phyloP scores from a whole-genome alignment of 2,888 invertebrate genomes.

The Pyrocoelia pectoralis region DNA sequence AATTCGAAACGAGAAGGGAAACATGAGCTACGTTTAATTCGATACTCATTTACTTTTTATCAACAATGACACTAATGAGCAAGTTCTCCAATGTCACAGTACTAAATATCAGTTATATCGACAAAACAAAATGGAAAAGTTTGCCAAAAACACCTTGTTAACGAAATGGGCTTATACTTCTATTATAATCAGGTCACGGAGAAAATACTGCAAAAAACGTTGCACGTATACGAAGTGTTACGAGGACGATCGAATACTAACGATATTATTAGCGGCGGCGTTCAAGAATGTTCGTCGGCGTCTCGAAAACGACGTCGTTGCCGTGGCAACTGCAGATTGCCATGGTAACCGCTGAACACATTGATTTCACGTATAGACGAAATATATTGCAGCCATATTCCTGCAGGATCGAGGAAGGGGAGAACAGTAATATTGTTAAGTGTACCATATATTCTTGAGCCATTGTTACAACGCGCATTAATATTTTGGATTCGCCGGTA shows the following conservation, averaged over 20 bases:
- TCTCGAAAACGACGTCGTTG: constrained; percentile 40
- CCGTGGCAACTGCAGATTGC: constrained; percentile 49
- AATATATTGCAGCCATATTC: constrained; percentile 59
- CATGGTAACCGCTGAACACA: constrained; percentile 56
- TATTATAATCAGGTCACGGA: constrained; percentile 44
- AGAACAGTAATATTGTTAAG: constrained; percentile 54
- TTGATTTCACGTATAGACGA: constrained; percentile 61
- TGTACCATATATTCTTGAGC: constrained; percentile 55
- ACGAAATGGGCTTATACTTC: constrained; percentile 20
- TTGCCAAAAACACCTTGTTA: constrained; percentile 16
- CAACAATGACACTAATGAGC: no score
- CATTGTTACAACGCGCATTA: constrained; percentile 53
- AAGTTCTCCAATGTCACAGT: no score
- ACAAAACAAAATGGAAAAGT: neutral
- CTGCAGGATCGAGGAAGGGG: constrained; percentile 39
- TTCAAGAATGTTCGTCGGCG: constrained; percentile 41
- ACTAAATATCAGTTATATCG: no score
- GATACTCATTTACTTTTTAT: no score
- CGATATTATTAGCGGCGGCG: constrained; percentile 25
- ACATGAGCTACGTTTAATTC: no score
- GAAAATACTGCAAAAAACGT: constrained; percentile 43
- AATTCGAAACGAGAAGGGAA: no score
- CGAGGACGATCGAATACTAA: constrained; percentile 18
- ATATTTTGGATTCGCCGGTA: constrained; percentile 45
- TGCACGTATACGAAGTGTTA: constrained; percentile 31